These are phyloP conservation scores for Philopotamus ludificatus DNA, from an alignment of 1,140 invertebrate species.

Conservation along the genomic window DNA sequence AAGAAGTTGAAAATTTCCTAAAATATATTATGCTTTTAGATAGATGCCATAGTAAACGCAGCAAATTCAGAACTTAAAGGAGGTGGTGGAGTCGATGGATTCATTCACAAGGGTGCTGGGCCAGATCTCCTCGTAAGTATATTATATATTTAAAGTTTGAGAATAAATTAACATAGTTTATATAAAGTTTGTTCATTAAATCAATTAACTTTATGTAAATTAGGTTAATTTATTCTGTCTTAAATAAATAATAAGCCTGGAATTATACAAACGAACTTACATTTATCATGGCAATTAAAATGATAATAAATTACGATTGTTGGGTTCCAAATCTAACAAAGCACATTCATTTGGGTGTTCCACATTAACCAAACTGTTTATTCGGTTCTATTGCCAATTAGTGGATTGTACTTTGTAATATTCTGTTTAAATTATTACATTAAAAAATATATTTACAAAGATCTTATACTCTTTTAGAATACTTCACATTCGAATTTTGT, in stretches of 20 bases:
- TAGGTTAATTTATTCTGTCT: neutral
- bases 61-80: constrained; percentile 77
- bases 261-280: too few relatives aligned
- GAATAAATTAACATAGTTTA: neutral
- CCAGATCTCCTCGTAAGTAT: constrained; percentile 6
- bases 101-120: constrained; percentile 80
- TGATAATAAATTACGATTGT: too few relatives aligned
- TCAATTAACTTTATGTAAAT: neutral
- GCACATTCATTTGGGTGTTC: too few relatives aligned
- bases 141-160: neutral
- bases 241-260: too few relatives aligned
- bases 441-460: too few relatives aligned
- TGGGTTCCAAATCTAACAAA: too few relatives aligned
- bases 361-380: too few relatives aligned
- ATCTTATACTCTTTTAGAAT: neutral
- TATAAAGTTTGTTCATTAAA: neutral
- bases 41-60: constrained; percentile 92
- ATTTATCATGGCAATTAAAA: too few relatives aligned
- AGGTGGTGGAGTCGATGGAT: constrained; percentile 87
- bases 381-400: too few relatives aligned
- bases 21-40: constrained; percentile 51
- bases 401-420: too few relatives aligned
- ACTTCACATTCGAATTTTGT: neutral
- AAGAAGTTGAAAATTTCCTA: too few relatives aligned
- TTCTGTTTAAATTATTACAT: too few relatives aligned